Percentiles rank a stretch among this genome's conserved stretches.
Conservation (phyloP, 2,113 vertebrate species). For the Pan troglodytes region DNA sequence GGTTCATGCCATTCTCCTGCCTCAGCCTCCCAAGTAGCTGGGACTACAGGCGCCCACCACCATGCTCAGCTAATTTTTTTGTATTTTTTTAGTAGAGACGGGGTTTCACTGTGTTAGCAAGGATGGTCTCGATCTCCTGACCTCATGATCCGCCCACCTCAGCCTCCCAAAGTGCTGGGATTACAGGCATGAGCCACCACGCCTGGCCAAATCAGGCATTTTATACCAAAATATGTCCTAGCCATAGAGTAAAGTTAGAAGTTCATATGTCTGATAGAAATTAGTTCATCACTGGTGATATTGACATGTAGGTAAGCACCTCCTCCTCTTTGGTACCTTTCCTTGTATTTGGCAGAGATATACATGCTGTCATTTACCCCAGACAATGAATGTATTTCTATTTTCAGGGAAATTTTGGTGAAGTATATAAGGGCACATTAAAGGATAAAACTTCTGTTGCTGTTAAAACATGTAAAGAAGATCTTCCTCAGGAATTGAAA, state of each 20-base stretch:
- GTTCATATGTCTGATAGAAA: neutral
- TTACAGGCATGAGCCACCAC: no score
- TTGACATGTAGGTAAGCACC: neutral
- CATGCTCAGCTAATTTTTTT: no score
- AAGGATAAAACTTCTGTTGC: conserved; percentile 95
- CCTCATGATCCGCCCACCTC: no score
- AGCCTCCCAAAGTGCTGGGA: no score
- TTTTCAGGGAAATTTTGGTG: conserved; percentile 96
- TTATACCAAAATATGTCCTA: neutral
- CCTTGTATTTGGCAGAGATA: conserved; percentile 12
- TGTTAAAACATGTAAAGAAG: conserved; percentile 99
- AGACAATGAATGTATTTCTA: conserved; percentile 57
- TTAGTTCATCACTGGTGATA: neutral
- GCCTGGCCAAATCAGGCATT: neutral
- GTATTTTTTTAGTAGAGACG: no score
- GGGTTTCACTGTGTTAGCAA: no score
- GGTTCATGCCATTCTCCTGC: no score
- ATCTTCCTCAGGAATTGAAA: conserved; percentile 96
- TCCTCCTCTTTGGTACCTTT: neutral
- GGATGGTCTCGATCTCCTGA: no score
- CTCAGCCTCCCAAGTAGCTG: no score
- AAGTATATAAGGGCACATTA: conserved; percentile 95
- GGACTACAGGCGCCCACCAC: no score
- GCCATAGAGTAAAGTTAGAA: neutral
- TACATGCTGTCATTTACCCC: neutral